Evolutionary conservation across 2,113 vertebrate genomes (phyloP).

Genomic region (Mastomys natalensis): DNA sequence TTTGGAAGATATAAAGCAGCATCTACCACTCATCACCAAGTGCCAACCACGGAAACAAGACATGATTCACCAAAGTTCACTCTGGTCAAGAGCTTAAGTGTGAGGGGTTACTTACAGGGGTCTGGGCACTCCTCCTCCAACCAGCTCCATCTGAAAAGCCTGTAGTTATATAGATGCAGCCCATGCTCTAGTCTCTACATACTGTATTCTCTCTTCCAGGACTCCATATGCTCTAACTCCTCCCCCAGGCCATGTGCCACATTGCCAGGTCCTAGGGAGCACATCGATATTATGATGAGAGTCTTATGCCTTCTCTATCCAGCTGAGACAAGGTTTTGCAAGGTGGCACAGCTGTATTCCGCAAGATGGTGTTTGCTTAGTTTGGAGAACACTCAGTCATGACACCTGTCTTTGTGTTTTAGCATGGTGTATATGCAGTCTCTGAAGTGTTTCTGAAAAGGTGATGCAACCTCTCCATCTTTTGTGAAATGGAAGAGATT

Average conservation of each 20-base stretch:
- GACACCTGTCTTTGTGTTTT: conserved; percentile 78
- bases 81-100: not conserved
- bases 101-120: not conserved
- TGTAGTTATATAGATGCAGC: not conserved
- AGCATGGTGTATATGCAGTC: conserved; percentile 83
- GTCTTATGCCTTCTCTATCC: not conserved
- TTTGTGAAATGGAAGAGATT: conserved; percentile 87
- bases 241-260: not conserved
- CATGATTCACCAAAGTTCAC: not conserved
- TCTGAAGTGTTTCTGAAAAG: conserved; percentile 84
- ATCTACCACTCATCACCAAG: not conserved
- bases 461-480: conserved; percentile 85
- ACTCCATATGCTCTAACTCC: not conserved
- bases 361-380: not conserved
- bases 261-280: not conserved
- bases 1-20: not conserved
- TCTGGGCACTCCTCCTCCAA: not conserved
- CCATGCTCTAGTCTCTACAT: not conserved
- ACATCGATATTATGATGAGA: not conserved
- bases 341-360: not conserved
- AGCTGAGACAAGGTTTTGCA: not conserved
- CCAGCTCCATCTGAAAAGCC: not conserved
- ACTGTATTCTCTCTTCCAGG: not conserved
- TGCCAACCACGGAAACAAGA: not conserved
- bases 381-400: not conserved